Conservation (phyloP, 2,113 vertebrate genomes). For the Laterallus jamaicensis region DNA sequence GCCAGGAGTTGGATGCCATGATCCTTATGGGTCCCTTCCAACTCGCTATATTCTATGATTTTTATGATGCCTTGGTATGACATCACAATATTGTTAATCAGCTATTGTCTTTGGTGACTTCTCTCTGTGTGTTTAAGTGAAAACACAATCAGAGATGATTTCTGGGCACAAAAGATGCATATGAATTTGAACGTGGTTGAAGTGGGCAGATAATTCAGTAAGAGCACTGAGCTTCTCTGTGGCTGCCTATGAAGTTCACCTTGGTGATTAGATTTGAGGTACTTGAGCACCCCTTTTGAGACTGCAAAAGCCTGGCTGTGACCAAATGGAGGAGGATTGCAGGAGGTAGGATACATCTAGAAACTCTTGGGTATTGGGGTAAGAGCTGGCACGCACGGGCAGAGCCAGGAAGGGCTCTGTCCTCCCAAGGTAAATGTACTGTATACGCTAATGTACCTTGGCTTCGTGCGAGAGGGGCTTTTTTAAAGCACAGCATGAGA, state of each 20-base stretch:
- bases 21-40: too few species aligned
- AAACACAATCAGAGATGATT: neutral
- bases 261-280: neutral
- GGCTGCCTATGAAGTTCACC: neutral
- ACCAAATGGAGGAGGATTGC: neutral
- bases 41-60: too few species aligned
- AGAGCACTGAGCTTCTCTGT: neutral
- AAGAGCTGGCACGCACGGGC: neutral
- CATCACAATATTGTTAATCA: neutral
- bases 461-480: neutral
- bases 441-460: neutral
- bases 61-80: accelerated
- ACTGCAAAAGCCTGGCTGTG: neutral
- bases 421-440: neutral
- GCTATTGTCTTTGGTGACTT: neutral
- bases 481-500: neutral
- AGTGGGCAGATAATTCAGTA: neutral
- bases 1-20: too few species aligned
- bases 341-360: neutral
- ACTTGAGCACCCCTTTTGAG: neutral
- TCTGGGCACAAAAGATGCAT: neutral
- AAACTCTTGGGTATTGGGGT: neutral
- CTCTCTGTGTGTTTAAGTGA: neutral
- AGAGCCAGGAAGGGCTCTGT: neutral
- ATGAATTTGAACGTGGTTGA: neutral